phyloP scores from a whole-genome alignment of 2,797 vertebrate species.

The Sorex maritimensis region DNA sequence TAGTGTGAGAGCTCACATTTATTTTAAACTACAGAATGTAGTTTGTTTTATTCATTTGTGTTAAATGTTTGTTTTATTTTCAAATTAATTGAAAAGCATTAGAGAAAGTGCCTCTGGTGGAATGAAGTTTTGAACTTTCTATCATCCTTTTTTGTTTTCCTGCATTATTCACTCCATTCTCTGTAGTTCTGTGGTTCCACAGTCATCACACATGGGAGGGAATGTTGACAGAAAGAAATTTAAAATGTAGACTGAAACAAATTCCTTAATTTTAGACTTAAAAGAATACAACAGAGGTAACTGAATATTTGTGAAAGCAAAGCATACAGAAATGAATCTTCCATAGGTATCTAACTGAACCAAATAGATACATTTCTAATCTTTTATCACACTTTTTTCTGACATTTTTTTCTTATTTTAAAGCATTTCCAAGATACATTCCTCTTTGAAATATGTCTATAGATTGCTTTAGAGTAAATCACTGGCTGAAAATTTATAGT shows the following conservation, averaged over 20 bases:
- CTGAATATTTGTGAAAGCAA: background rate
- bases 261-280: background rate
- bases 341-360: background rate
- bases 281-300: background rate
- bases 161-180: background rate
- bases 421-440: background rate
- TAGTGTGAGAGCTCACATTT: background rate
- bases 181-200: too few species aligned
- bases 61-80: background rate
- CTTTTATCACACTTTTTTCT: background rate
- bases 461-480: too few species aligned
- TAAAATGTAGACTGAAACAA: background rate
- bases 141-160: background rate
- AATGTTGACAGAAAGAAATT: background rate
- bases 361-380: background rate
- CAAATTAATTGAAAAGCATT: constrained; percentile 33
- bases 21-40: background rate
- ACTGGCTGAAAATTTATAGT: too few species aligned
- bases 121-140: background rate
- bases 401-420: constrained; percentile 5
- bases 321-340: background rate
- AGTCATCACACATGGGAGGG: background rate
- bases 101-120: background rate
- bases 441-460: background rate
- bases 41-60: too few species aligned